Evolutionary conservation across 2,113 vertebrate species (phyloP).

Genomic region (Mustelus asterias): DNA sequence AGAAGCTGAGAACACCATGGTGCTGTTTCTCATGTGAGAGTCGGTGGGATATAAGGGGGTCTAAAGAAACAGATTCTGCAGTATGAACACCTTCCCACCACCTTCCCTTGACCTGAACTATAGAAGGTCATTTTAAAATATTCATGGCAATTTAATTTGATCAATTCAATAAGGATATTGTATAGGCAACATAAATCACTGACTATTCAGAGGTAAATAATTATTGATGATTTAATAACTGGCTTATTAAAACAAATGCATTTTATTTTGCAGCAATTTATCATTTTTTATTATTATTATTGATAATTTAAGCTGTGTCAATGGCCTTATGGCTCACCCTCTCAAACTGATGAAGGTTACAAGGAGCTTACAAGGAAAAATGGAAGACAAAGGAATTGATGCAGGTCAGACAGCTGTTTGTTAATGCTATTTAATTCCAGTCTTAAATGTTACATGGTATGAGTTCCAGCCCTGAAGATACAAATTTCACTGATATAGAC

Average conservation of each 20-base stretch:
- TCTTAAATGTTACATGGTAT: neutral
- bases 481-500: neutral
- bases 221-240: conserved; percentile 37
- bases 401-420: neutral
- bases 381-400: neutral
- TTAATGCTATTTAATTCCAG: neutral
- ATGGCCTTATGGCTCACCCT: neutral
- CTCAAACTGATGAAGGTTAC: conserved; percentile 29
- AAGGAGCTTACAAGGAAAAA: neutral
- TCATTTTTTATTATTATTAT: conserved; percentile 34
- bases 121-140: conserved; percentile 22
- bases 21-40: neutral
- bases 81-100: too few species aligned
- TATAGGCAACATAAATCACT: conserved; percentile 33
- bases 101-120: neutral
- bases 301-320: conserved; percentile 33
- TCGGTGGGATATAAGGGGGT: neutral
- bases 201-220: conserved; percentile 23
- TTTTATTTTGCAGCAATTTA: conserved; percentile 27
- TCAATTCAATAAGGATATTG: conserved; percentile 30
- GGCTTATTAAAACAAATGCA: conserved; percentile 35
- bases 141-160: conserved; percentile 19
- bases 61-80: neutral
- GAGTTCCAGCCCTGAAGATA: neutral
- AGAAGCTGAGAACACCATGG: neutral